Evolutionary conservation across 2,888 invertebrate species (phyloP).

Genomic region (Melanostoma mellinum): DNA sequence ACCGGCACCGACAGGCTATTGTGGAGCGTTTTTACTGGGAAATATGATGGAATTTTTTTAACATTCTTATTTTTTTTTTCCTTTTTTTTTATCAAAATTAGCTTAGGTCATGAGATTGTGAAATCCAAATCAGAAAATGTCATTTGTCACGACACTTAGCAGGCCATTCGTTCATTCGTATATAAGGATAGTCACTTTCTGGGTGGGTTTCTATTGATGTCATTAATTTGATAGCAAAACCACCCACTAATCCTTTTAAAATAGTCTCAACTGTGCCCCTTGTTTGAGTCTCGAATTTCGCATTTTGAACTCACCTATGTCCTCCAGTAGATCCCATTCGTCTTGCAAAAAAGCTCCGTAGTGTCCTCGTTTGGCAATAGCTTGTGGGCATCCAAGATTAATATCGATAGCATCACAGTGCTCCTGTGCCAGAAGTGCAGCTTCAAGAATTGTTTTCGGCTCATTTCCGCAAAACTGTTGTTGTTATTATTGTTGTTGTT

Average conservation of each 20-base stretch:
- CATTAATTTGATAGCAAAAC: slow-evolving; percentile 37
- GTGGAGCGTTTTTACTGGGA: slow-evolving; percentile 88
- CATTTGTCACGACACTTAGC: slow-evolving; percentile 59
- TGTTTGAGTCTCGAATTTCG: background rate
- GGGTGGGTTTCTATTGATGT: slow-evolving; percentile 45
- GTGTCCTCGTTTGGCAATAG: slow-evolving; percentile 96
- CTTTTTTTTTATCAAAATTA: slow-evolving; percentile 25
- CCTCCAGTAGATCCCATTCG: slow-evolving; percentile 93
- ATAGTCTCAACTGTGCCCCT: background rate
- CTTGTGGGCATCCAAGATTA: slow-evolving; percentile 99
- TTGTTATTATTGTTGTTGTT: slow-evolving; percentile 2
- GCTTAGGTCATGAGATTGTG: slow-evolving; percentile 40
- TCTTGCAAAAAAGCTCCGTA: slow-evolving; percentile 98
- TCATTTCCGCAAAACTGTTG: slow-evolving; percentile 98
- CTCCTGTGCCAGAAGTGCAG: slow-evolving; percentile 92
- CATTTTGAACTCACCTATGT: slow-evolving; percentile 86
- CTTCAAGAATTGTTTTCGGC: slow-evolving; percentile 92
- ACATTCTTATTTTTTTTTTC: slow-evolving; percentile 1
- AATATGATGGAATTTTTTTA: slow-evolving; percentile 37
- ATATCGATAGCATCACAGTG: slow-evolving; percentile 97
- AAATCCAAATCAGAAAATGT: slow-evolving; percentile 43
- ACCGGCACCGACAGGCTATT: slow-evolving; percentile 91
- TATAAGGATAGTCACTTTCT: slow-evolving; percentile 14
- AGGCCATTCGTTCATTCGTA: slow-evolving; percentile 39
- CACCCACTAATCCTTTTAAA: slow-evolving; percentile 41